Evolutionary conservation across 2,797 vertebrate species (phyloP), one percentile per base, ranked within the genome.

Genomic region (Oreortyx pictus): DNA sequence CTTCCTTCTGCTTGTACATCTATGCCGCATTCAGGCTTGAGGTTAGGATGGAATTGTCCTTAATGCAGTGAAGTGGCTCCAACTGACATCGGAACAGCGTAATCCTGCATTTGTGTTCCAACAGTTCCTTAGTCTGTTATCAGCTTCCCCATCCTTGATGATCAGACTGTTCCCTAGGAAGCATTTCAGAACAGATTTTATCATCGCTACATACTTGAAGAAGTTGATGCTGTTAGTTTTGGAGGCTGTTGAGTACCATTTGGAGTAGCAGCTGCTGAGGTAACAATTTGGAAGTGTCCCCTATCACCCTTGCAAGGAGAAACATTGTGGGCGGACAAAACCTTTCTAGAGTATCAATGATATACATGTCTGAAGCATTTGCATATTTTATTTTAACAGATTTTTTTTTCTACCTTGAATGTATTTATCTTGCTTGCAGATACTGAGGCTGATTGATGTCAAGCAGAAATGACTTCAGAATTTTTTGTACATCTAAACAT

Each of bases 191-290:
- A 84, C 74, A 91, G 89, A 88, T 95, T 93, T 94, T 76, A 94
- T 94, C 93, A 56, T 77, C 93, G 72, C 64, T 91, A 79, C 0
- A 0, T 77, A 66, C 89, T 97, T 87, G 65, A 88, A 73, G 79
- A 37, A 94, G 66, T 52, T 71, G 64, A 43, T 95, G 82, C 76
- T 97, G 88, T 88, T 91, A 71, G 82, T 97, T 96, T 96, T 59
- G 81, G 78, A 86, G 88, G 37, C 85, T 80, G 24, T 66, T 72
- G 64, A 92, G 43, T 39, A 64, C 92, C 85, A 92, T 96, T 91
- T 94, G 75, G 95, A 94, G 59, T 85, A 94, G 77, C 94, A 96
- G 92, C 86, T 94, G 85, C 81, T 80, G 80, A 93, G 89, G 59
- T 81, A 78, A 82, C 1, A 2, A 41, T 89, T 90, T 97, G 92